Base-by-base conservation (phyloP, 2,797 vertebrate genomes). In the Alca torda region DNA sequence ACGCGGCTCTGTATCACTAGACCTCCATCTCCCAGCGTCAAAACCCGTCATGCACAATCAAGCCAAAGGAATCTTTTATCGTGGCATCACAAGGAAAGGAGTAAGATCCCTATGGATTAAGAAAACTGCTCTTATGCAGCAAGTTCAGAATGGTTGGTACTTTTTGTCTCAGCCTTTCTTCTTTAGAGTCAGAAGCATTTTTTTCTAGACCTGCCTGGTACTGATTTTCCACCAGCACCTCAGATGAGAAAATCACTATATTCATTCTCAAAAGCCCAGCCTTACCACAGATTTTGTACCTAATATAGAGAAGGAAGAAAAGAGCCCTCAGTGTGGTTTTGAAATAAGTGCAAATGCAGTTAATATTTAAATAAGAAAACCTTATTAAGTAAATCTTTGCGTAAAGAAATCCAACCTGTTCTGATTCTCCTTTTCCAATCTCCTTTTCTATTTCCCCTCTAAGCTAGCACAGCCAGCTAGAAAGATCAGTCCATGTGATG, bases 281-380 rank as follows among this genome's bases (percentile, higher is more conserved):
- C 63, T 88, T 65, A 84, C 39, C 35, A n/a, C 14, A 77, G 28
- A 48, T 82, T 82, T 57, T 77, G 21, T 43, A 83, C 30, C 26
- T 45, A 24, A 85, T 8, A 64, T 1, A 2, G 0, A 41, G 21
- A 45, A 60, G 31, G 39, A 94, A 48, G 48, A 76, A 94, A 85
- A 83, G 0, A 90, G 31, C 10, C 45, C 16, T 45, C 61, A 53
- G 10, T 16, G 16, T n/a, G 15, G 31, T 92, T 91, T 80, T 54
- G 23, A 92, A 94, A 87, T 57, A 63, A 68, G 28, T 82, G 43
- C 35, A 84, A 91, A 88, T 35, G 17, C 16, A 87, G 46, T 46
- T 80, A 86, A 65, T 69, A 81, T 80, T 83, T 95, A 80, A 84
- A 50, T 25, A 85, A 78, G 20, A 72, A 94, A 91, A 83, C 18